These are phyloP conservation scores for Hapalemur alaotrensis DNA, from an alignment of 2,797 vertebrate species.

Conservation along the genomic window DNA sequence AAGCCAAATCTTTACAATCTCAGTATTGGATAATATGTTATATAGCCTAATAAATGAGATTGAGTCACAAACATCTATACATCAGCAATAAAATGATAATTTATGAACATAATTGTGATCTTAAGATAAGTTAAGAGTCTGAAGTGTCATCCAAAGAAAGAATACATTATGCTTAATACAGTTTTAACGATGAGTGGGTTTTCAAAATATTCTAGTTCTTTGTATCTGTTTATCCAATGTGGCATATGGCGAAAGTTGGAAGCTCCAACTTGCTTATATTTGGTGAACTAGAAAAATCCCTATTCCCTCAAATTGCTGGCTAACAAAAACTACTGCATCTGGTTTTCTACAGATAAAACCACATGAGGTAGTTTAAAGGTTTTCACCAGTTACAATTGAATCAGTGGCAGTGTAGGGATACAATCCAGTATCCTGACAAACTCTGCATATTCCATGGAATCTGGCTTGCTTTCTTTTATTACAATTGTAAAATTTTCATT, in stretches of 20 bases:
- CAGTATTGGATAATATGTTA: not conserved
- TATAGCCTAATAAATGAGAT: not conserved
- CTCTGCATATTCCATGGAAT: not conserved
- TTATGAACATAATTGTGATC: not conserved
- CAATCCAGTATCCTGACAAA: not conserved
- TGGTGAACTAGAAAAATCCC: not conserved
- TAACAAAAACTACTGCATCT: not conserved
- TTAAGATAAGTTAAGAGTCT: not conserved
- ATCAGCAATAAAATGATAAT: not conserved
- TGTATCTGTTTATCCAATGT: not conserved
- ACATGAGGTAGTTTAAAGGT: not conserved
- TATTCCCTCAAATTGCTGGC: not conserved
- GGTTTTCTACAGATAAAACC: not conserved
- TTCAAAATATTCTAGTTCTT: slow-evolving; percentile 26
- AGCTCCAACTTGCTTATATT: not conserved
- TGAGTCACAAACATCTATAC: not conserved
- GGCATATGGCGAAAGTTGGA: not conserved
- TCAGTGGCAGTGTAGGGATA: not conserved
- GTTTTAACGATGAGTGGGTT: not conserved
- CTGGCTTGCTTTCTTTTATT: slow-evolving; percentile 26
- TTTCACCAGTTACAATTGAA: not conserved
- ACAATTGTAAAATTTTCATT: not conserved
- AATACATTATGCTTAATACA: not conserved
- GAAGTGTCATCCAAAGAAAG: not conserved
- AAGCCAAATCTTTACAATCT: not conserved